A percentile compares a stretch with the other conserved stretches of the same genome.
Conservation (phyloP, 2,888 invertebrate species). For the Steinernema scapterisci region DNA sequence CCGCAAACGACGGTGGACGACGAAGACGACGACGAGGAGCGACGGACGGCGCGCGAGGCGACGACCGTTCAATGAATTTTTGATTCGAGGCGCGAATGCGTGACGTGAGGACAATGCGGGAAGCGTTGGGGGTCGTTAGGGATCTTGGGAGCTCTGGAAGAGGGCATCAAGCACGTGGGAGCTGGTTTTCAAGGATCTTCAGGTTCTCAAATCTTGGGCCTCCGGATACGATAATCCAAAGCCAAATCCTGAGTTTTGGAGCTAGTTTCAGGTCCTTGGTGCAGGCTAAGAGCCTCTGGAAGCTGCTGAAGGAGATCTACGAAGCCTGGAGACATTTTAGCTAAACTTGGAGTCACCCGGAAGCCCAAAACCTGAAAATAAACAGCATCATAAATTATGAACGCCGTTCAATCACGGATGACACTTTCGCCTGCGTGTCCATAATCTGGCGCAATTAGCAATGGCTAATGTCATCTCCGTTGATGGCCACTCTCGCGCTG, state of each 20-base stretch:
- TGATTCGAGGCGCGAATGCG: slow-evolving; percentile 1
- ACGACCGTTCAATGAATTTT: slow-evolving; percentile 32
- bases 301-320: no score
- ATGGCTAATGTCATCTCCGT: slow-evolving; percentile 18
- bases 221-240: no score
- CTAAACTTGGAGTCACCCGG: no score
- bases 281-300: no score
- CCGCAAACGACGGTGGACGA: slow-evolving; percentile 8
- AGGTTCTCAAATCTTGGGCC: no score
- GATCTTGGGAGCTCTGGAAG: no score
- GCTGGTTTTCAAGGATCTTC: no score
- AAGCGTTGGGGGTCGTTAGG: not conserved
- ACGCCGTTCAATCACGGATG: slow-evolving; percentile 7
- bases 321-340: no score
- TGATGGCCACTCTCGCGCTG: not conserved
- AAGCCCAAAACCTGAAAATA: not conserved
- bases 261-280: no score
- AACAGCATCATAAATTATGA: not conserved
- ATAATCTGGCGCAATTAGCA: slow-evolving; percentile 27
- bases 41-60: no score
- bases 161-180: no score
- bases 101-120: slow-evolving; percentile 24
- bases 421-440: not conserved
- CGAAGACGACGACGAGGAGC: slow-evolving; percentile 11
- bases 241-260: no score